phyloP scores from a whole-genome alignment of 2,113 vertebrate species.

The Chaetodon auriga region DNA sequence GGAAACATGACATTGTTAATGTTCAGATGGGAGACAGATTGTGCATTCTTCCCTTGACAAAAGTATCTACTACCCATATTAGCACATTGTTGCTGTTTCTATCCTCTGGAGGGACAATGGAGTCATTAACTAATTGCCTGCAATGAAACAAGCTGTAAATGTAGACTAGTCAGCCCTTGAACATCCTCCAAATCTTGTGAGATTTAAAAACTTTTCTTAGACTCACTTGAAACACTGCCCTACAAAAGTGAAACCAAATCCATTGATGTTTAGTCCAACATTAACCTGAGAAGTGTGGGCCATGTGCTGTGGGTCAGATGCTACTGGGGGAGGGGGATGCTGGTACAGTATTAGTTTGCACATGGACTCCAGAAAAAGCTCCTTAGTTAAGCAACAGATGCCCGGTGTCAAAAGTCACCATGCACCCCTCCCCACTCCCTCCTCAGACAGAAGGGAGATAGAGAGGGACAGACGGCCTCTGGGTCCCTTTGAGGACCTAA shows the following conservation, averaged over 20 bases:
- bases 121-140: conserved; percentile 40
- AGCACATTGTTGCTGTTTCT: conserved; percentile 18
- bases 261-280: conserved; percentile 23
- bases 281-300: conserved; percentile 44
- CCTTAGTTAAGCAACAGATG: conserved; percentile 68
- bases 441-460: conserved; percentile 67
- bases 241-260: conserved; percentile 30
- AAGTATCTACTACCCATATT: conserved; percentile 7
- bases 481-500: conserved; percentile 48
- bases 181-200: neutral
- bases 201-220: neutral
- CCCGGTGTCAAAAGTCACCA: conserved; percentile 70
- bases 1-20: conserved; percentile 28
- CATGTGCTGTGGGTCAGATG: conserved; percentile 47
- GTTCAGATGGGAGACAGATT: conserved; percentile 31
- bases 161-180: neutral
- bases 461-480: conserved; percentile 57
- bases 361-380: conserved; percentile 33
- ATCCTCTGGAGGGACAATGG: conserved; percentile 12
- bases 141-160: conserved; percentile 39
- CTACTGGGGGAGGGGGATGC: neutral
- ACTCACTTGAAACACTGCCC: neutral
- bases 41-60: conserved; percentile 14
- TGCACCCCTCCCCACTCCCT: conserved; percentile 2
- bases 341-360: conserved; percentile 67